Evolutionary conservation across 2,797 vertebrate genomes (phyloP).

Genomic region (Gobio occitaniae): DNA sequence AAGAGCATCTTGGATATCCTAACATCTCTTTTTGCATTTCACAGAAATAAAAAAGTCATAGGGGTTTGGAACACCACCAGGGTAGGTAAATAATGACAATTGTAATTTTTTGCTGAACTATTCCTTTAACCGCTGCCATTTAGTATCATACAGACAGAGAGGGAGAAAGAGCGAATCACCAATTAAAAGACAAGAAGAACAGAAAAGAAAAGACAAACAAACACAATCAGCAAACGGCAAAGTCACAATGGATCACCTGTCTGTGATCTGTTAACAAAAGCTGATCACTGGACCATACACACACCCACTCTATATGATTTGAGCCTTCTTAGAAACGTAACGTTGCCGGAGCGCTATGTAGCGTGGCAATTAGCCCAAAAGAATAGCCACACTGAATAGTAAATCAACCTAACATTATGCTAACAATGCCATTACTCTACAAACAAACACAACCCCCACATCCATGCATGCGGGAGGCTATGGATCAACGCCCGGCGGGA

Average conservation of each 20-base stretch:
- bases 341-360: constrained; percentile 51
- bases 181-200: constrained; percentile 1
- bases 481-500: constrained; percentile 63
- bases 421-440: constrained; percentile 64
- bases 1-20: neutral
- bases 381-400: constrained; percentile 55
- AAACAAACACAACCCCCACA: constrained; percentile 59
- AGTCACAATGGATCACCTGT: constrained; percentile 30
- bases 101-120: neutral
- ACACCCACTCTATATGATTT: constrained; percentile 41
- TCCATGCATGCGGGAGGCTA: constrained; percentile 52
- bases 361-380: constrained; percentile 62
- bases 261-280: constrained; percentile 48
- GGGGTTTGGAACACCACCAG: neutral
- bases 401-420: constrained; percentile 64
- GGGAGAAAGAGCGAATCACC: neutral
- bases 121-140: neutral
- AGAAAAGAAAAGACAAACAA: constrained; percentile 9
- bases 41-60: neutral
- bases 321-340: constrained; percentile 34
- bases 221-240: constrained; percentile 24
- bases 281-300: constrained; percentile 40
- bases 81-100: neutral
- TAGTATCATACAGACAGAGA: neutral
- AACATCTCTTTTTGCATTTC: neutral